Conservation (phyloP, 2,113 vertebrate species). For the Ctenomys sociabilis region DNA sequence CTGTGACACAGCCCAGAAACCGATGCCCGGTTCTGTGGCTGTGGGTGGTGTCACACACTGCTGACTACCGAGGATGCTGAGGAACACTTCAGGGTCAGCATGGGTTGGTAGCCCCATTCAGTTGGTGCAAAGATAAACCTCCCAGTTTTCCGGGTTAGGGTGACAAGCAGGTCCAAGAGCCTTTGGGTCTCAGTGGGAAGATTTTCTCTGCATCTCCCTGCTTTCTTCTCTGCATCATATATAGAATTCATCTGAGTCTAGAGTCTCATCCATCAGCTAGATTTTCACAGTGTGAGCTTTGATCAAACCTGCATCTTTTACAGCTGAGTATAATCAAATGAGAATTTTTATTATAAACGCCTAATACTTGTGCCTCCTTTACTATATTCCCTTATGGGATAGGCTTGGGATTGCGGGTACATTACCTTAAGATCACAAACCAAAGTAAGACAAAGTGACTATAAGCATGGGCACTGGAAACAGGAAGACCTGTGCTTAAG, state of each 20-base stretch:
- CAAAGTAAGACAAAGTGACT: not conserved
- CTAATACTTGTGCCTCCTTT: not conserved
- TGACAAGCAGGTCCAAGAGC: not conserved
- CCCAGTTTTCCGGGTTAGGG: not conserved
- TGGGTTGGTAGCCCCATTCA: not conserved
- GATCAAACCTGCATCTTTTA: not conserved
- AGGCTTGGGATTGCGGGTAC: not conserved
- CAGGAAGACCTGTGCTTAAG: not conserved
- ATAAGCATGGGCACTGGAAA: not conserved
- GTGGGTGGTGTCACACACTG: not conserved
- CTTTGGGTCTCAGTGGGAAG: not conserved
- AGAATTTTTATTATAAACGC: not conserved
- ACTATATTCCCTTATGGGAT: not conserved
- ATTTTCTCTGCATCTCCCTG: not conserved
- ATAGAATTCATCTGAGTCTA: not conserved
- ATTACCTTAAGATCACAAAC: not conserved
- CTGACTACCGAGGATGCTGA: not conserved
- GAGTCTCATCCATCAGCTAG: not conserved
- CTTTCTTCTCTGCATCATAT: not conserved
- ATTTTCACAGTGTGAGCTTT: not conserved
- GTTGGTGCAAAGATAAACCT: not conserved
- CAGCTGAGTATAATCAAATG: not conserved
- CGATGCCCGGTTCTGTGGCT: not conserved
- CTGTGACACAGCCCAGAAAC: not conserved
- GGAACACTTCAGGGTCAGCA: not conserved